A percentile compares a stretch with the other conserved stretches of the same genome.
phyloP scores from a whole-genome alignment of 1,140 invertebrate genomes.

The Papilio dardanus region DNA sequence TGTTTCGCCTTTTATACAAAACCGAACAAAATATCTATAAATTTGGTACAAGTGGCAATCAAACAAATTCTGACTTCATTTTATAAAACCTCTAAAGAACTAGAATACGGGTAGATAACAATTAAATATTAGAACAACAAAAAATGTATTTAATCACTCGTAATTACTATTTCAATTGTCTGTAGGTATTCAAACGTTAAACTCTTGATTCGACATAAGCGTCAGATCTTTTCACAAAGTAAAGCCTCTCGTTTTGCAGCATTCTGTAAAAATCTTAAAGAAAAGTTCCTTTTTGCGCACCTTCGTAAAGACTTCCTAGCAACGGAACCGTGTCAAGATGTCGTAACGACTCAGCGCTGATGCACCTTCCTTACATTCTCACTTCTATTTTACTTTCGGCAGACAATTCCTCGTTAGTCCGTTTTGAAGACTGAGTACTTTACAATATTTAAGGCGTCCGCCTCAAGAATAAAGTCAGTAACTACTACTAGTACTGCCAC shows the following conservation, averaged over 20 bases:
- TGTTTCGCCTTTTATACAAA: not conserved
- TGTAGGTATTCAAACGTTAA: not conserved
- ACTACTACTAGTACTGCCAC: not conserved
- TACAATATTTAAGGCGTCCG: not conserved
- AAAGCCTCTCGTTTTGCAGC: slow-evolving; percentile 1
- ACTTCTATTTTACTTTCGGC: slow-evolving; percentile 14
- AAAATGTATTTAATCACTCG: not conserved
- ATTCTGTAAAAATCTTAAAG: slow-evolving; percentile 2
- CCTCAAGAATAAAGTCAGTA: not conserved
- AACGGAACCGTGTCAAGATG: slow-evolving; percentile 34
- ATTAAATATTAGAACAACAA: not conserved
- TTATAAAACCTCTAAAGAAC: not conserved
- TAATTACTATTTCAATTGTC: not conserved
- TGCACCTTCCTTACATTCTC: slow-evolving; percentile 12
- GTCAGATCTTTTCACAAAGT: not conserved
- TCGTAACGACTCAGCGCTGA: slow-evolving; percentile 23
- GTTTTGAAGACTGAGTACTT: slow-evolving; percentile 6
- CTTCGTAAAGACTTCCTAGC: slow-evolving; percentile 18
- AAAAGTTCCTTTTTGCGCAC: slow-evolving; percentile 24
- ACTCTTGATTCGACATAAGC: not conserved
- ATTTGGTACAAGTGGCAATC: not conserved
- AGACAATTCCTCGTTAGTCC: slow-evolving; percentile 24
- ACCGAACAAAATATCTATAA: not conserved
- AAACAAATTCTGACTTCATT: not conserved
- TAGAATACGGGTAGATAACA: not conserved